Evolutionary conservation across 2,797 vertebrate genomes (phyloP).

Genomic region (Xenopus petersii): DNA sequence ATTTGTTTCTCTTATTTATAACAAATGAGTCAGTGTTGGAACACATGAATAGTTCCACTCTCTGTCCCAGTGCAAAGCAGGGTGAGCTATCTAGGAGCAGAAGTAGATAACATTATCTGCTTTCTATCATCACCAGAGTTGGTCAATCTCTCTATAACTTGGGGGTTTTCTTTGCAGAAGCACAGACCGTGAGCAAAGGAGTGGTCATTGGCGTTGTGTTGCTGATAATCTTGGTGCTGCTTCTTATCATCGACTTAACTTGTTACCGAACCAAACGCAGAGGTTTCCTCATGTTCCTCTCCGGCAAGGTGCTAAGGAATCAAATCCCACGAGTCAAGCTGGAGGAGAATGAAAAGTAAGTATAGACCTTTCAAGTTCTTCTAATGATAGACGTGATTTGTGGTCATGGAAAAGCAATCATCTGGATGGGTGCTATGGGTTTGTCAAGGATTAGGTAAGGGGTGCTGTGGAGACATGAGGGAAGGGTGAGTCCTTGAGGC

Average conservation of each 20-base stretch:
- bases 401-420: not conserved
- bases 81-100: no score
- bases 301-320: constrained; percentile 68
- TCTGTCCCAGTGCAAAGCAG: no score
- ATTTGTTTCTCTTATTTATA: no score
- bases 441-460: no score
- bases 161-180: not conserved
- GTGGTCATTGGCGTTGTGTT: constrained; percentile 70
- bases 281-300: constrained; percentile 72
- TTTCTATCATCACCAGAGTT: no score
- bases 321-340: constrained; percentile 61
- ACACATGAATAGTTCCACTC: no score
- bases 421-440: no score
- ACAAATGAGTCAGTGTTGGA: no score
- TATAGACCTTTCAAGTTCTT: not conserved
- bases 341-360: constrained; percentile 61
- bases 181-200: constrained; percentile 64
- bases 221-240: constrained; percentile 69
- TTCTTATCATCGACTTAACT: constrained; percentile 70
- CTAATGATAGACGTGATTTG: not conserved
- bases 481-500: not conserved
- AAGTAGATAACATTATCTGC: no score
- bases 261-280: constrained; percentile 75
- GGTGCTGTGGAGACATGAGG: not conserved
- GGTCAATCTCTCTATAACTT: no score